These are phyloP conservation scores for Drosophila nr. perissopoda DNA, from an alignment of 2,888 invertebrate species.

Conservation along the genomic window DNA sequence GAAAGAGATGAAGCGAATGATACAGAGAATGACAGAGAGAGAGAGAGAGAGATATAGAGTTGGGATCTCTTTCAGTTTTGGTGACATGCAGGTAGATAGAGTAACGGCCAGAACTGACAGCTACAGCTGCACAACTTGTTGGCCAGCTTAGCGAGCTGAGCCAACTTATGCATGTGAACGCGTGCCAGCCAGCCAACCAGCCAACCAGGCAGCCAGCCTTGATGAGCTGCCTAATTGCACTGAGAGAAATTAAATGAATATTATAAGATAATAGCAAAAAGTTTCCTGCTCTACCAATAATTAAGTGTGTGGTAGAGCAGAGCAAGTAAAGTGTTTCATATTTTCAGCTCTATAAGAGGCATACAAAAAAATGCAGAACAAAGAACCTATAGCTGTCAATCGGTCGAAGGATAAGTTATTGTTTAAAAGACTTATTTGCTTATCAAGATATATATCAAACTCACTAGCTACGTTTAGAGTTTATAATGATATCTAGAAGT, in stretches of 20 bases:
- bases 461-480: background rate
- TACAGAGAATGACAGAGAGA: background rate
- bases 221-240: conserved; percentile 53
- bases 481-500: too few species aligned
- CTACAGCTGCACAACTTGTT: conserved; percentile 74
- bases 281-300: background rate
- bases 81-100: conserved; percentile 61
- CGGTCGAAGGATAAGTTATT: background rate
- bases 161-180: conserved; percentile 65
- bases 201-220: conserved; percentile 21
- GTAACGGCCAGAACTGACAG: conserved; percentile 58
- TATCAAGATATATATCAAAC: background rate
- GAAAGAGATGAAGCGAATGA: background rate
- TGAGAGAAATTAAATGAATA: conserved; percentile 12
- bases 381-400: background rate
- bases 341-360: background rate
- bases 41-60: background rate
- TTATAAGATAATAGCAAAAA: background rate
- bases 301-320: background rate
- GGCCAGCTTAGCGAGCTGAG: conserved; percentile 63
- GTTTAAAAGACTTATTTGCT: too few species aligned
- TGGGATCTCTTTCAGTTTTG: conserved; percentile 34
- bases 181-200: conserved; percentile 35
- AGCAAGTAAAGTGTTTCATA: background rate
- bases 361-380: background rate